Evolutionary conservation across 1,140 invertebrate species (phyloP), one percentile per base, ranked within the genome.

Genomic region (Conopomorpha cramerella): DNA sequence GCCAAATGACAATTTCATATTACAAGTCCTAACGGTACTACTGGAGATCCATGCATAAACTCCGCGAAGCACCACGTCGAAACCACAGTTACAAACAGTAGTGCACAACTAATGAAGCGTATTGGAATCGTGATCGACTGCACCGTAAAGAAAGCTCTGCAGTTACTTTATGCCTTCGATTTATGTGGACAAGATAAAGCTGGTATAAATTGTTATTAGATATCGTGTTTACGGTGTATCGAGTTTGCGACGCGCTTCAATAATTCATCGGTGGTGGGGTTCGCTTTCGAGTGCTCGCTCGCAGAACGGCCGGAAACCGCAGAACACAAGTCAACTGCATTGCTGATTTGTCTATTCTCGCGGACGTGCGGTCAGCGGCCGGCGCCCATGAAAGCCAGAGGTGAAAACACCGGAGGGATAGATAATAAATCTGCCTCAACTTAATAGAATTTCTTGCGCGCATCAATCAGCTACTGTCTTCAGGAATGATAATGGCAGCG

Each of bases 231-330:
- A 39, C 43, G 46, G 40, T 49, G 50, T 59, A 64, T 64, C 56
- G 42, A 48, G 45, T 62, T 39, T 41, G 46, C 51, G 63, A 51
- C 46, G 51, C 57, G 60, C 57, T 63, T 71, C 56, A 61, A 54
- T 67, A 70, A 56, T 43, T 65, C 58, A 72, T 72, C 19, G 10
- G 4, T 23, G 19, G 57, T 55, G 62, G 60, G 55, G 60, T 67
- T 71, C 55, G 50, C 64, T 68, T 71, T 71, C 66, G 43, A 61
- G 60, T 57, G 46, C 44, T 38, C 35, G 48, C 45, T 51, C 46
- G 44, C 40, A 45, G 48, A 46, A 48, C 48, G 55, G 51, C 59
- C 56, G 49, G 46, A 49, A 57, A 67, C 60, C 62, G 49, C 63
- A 67, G 46, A 37, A 38, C 40, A 44, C 45, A 34, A 35, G 48